Percentiles rank a stretch among this genome's conserved stretches.
These are phyloP conservation scores for Hanleya hanleyi DNA, from an alignment of 2,888 invertebrate species.

Conservation along the genomic window DNA sequence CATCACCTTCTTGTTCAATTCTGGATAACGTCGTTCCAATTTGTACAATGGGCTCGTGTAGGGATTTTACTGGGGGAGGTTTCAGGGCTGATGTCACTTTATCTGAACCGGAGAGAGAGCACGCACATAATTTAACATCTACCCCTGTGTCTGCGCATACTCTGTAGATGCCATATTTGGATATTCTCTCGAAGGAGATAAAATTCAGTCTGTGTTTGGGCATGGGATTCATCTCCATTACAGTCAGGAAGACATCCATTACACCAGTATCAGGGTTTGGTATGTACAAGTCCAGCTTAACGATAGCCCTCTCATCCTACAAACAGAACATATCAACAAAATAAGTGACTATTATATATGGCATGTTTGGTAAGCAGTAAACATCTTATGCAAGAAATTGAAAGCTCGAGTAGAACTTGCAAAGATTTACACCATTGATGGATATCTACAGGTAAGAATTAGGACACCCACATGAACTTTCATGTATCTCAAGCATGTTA, in stretches of 20 bases:
- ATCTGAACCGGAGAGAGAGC: conserved; percentile 18
- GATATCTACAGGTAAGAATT: no score
- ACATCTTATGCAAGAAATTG: no score
- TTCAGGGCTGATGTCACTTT: conserved; percentile 11
- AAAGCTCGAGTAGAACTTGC: no score
- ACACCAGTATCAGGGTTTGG: background rate
- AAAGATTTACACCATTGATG: no score
- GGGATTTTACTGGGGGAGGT: background rate
- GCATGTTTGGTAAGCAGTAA: background rate
- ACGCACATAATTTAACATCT: conserved; percentile 51
- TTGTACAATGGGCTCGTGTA: background rate
- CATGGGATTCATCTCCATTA: conserved; percentile 20
- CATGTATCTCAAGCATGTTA: no score
- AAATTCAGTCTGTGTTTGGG: conserved; percentile 17
- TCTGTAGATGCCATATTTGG: conserved; percentile 50
- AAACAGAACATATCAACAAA: background rate
- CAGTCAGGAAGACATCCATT: conserved; percentile 45
- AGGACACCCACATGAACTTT: no score
- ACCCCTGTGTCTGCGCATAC: conserved; percentile 50
- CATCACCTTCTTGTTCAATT: background rate
- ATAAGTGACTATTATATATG: background rate
- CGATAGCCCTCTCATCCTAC: background rate
- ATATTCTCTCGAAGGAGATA: conserved; percentile 47
- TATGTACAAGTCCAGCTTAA: background rate
- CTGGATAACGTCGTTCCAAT: background rate